Evolutionary conservation across 2,113 vertebrate species (phyloP).

Genomic region (Phrynocephalus versicolor): DNA sequence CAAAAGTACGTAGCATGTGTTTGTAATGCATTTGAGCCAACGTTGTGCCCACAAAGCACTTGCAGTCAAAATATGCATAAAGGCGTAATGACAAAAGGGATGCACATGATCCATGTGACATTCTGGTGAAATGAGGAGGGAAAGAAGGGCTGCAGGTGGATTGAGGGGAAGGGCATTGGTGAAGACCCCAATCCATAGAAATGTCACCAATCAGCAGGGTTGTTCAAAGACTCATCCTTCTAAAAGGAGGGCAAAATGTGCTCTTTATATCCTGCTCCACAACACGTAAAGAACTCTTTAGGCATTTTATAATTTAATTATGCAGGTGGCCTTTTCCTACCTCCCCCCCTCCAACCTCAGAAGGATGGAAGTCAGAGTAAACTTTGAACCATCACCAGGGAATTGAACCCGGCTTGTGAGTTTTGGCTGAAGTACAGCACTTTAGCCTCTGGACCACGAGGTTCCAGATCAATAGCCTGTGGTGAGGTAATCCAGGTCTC

Average conservation of each 20-base stretch:
- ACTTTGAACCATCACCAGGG: too few relatives aligned
- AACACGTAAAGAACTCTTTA: too few relatives aligned
- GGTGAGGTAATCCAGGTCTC: neutral
- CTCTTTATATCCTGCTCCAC: too few relatives aligned
- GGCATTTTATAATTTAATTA: too few relatives aligned
- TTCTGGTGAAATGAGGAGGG: neutral
- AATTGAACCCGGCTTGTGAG: too few relatives aligned
- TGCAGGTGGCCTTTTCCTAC: too few relatives aligned
- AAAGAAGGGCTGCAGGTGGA: neutral
- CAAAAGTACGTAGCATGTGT: neutral
- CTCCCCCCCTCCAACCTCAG: too few relatives aligned
- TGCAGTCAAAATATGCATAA: neutral
- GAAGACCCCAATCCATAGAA: neutral
- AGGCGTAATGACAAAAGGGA: neutral
- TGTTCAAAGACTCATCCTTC: too few relatives aligned
- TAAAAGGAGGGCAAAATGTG: too few relatives aligned
- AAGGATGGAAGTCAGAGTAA: too few relatives aligned
- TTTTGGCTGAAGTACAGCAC: too few relatives aligned
- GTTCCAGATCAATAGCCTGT: neutral
- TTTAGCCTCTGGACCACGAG: too few relatives aligned
- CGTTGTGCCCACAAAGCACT: neutral
- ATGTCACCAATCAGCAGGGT: neutral
- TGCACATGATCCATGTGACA: neutral
- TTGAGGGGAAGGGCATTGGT: neutral
- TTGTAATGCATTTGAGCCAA: neutral